A percentile compares a stretch with the other conserved stretches of the same genome.
These are phyloP conservation scores for Murina feae DNA, from an alignment of 2,113 vertebrate genomes.

Conservation along the genomic window DNA sequence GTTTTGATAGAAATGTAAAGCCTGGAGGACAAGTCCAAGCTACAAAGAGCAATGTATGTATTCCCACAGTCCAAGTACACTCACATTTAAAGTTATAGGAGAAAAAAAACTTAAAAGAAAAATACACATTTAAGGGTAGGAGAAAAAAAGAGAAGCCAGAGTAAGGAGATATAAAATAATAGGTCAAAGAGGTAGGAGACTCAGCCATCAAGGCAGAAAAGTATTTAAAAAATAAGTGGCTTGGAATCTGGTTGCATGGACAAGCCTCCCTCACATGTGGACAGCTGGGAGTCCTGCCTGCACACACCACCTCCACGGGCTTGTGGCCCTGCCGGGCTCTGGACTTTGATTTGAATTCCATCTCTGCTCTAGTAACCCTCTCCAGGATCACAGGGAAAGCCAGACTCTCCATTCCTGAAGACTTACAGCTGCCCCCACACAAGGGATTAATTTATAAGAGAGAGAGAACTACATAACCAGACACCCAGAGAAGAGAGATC, in stretches of 20 bases:
- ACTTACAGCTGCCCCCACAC: background rate
- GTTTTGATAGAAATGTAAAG: background rate
- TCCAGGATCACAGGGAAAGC: too few species aligned
- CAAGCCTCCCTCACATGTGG: too few species aligned
- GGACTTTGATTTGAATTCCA: too few species aligned
- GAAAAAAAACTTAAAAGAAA: conserved; percentile 4
- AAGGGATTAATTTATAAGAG: background rate
- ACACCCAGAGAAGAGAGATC: too few species aligned
- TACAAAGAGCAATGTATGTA: background rate
- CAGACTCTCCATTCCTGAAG: background rate
- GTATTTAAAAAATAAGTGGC: background rate
- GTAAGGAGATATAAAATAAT: background rate
- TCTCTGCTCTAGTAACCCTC: background rate
- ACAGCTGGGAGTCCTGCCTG: too few species aligned
- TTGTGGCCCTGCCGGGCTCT: too few species aligned
- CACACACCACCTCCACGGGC: too few species aligned
- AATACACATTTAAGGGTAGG: background rate
- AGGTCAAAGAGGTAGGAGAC: background rate
- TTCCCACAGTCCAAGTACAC: background rate
- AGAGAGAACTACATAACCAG: too few species aligned
- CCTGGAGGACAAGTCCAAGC: background rate
- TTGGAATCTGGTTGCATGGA: too few species aligned
- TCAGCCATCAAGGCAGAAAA: background rate
- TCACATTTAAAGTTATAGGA: background rate
- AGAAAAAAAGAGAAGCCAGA: background rate